Percentiles rank a stretch among this genome's conserved stretches.
phyloP scores from a whole-genome alignment of 2,888 invertebrate genomes.

The Heliconius aoede region DNA sequence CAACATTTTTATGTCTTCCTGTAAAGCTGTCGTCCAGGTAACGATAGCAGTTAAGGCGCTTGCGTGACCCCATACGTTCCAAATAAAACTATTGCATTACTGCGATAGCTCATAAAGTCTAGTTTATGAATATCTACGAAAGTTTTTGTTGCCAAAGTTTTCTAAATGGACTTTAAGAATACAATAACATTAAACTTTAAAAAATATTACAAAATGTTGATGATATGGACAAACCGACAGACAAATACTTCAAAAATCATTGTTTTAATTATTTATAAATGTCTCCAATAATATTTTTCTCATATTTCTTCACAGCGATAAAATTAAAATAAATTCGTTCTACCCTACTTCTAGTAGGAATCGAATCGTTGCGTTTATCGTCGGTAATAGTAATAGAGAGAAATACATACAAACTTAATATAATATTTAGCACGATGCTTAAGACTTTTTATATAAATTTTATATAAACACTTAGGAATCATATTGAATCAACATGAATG shows the following conservation, averaged over 20 bases:
- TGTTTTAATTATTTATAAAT: no score
- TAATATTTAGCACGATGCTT: background rate
- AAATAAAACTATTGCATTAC: slow-evolving; percentile 32
- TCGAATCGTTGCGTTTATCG: background rate
- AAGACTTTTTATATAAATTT: slow-evolving; percentile 19
- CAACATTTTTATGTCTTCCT: slow-evolving; percentile 21
- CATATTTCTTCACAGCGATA: background rate
- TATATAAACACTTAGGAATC: slow-evolving; percentile 24
- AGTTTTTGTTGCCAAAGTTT: slow-evolving; percentile 25
- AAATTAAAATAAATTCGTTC: background rate
- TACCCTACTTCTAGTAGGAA: background rate
- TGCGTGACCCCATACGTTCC: slow-evolving; percentile 29
- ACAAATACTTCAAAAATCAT: no score
- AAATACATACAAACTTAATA: background rate
- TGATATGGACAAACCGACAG: no score
- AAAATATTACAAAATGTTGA: background rate
- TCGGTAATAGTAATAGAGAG: background rate
- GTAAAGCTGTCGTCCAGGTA: slow-evolving; percentile 25
- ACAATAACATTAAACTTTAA: background rate
- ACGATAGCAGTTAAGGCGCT: slow-evolving; percentile 26
- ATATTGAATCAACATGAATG: slow-evolving; percentile 31
- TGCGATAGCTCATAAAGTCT: slow-evolving; percentile 26
- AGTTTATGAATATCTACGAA: slow-evolving; percentile 25
- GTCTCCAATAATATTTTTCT: no score
- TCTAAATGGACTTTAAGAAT: slow-evolving; percentile 6